Percentiles rank a stretch among this genome's conserved stretches.
Conservation (phyloP, 2,113 vertebrate genomes). For the Engraulis encrasicolus region DNA sequence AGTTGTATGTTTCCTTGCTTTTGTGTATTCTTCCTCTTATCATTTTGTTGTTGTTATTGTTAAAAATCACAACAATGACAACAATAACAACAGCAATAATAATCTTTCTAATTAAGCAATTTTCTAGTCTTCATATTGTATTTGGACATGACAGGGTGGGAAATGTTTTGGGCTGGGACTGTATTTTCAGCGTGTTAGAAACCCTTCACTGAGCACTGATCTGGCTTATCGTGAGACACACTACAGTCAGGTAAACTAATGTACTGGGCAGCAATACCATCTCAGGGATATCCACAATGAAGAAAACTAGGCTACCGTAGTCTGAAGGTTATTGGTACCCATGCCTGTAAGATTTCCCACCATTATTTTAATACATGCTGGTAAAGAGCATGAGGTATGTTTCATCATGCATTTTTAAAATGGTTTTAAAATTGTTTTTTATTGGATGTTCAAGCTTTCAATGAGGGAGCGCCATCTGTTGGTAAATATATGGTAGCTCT, state of each 20-base stretch:
- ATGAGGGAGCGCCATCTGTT: not conserved
- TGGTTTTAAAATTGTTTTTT: not conserved
- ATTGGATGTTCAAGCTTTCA: not conserved
- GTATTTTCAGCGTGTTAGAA: conserved; percentile 96
- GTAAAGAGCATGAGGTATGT: not conserved
- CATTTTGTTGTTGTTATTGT: too few species aligned
- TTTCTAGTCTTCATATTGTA: too few species aligned
- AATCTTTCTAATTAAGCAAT: too few species aligned
- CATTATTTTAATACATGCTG: not conserved
- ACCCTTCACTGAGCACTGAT: conserved; percentile 97
- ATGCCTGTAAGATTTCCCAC: not conserved
- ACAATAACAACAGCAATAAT: too few species aligned
- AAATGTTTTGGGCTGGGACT: conserved; percentile 55
- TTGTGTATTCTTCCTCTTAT: too few species aligned
- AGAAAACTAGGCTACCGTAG: not conserved
- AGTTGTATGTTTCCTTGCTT: too few species aligned
- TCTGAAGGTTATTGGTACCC: not conserved
- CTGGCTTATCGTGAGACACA: conserved; percentile 97
- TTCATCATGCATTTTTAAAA: not conserved
- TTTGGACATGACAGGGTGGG: conserved; percentile 47
- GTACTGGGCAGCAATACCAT: not conserved
- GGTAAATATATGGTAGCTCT: not conserved
- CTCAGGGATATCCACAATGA: not conserved
- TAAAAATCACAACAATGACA: too few species aligned
- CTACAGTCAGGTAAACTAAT: conserved; percentile 92